Evolutionary conservation across 1,140 invertebrate species (phyloP).

Genomic region (Zaprionus camerounensis): DNA sequence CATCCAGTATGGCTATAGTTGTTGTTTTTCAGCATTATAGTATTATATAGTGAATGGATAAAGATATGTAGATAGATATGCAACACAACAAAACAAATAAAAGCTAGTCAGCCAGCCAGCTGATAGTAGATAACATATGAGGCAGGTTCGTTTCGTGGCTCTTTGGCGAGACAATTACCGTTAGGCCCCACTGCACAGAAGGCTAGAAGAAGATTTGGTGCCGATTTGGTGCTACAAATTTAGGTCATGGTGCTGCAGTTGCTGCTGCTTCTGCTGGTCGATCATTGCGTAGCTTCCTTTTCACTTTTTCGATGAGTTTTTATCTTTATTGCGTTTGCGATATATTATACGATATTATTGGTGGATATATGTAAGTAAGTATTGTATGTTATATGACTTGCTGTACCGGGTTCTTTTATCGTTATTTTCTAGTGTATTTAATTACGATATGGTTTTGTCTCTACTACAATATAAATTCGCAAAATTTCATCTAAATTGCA

Average conservation of each 20-base stretch:
- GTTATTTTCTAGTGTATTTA: conserved; percentile 1
- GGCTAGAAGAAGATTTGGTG: conserved; percentile 18
- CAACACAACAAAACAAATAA: conserved; percentile 66
- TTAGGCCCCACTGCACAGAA: conserved; percentile 40
- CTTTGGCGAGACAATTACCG: conserved; percentile 67
- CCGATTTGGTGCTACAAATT: conserved; percentile 11
- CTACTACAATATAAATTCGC: conserved; percentile 31
- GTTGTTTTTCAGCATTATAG: conserved; percentile 1
- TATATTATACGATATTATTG: conserved; percentile 26
- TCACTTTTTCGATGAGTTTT: conserved; percentile 29
- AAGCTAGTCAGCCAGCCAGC: conserved; percentile 48
- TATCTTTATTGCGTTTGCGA: conserved; percentile 1
- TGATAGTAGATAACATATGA: conserved; percentile 49
- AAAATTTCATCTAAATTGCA: conserved; percentile 32
- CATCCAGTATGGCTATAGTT: conserved; percentile 20
- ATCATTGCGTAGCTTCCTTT: conserved; percentile 23
- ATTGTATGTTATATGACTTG: conserved; percentile 30
- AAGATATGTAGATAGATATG: conserved; percentile 24
- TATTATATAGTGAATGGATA: conserved; percentile 5
- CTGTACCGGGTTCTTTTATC: conserved; percentile 24
- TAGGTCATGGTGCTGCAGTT: conserved; percentile 5
- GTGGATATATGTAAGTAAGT: conserved; percentile 25
- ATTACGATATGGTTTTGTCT: conserved; percentile 7
- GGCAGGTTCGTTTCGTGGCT: conserved; percentile 58
- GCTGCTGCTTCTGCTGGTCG: conserved; percentile 20